Base-by-base conservation (phyloP, 2,797 vertebrate genomes). In the Dallia pectoralis region DNA sequence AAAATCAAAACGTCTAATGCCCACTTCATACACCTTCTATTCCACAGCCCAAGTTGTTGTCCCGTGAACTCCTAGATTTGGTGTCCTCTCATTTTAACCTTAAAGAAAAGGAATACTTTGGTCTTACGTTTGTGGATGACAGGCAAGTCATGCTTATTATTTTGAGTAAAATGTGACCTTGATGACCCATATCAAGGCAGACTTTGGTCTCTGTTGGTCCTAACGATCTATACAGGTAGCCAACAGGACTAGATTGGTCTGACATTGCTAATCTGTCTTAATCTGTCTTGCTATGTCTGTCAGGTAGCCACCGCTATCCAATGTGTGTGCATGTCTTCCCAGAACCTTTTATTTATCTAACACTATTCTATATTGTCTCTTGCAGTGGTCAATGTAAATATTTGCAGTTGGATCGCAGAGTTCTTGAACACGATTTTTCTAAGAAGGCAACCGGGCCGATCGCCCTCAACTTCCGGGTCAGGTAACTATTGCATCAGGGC, bases 41-140 rank as follows among this genome's bases (percentile, higher is more conserved):
- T 68, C 77, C 18, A 70, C 84, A 99, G 98, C 98, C 97, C n/a
- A 99, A 97, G 91, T 96, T 99, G 79, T 91, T 98, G 89, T 96
- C 97, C 33, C 95, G 95, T 49, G 98, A 99, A 80, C 93, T 99
- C 76, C 88, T 99, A 84, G 98, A 99, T 87, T 91, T 99, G 70
- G 98, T 99, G 81, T 97, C 97, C 27, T 99, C 98, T 1, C 98
- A 99, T 87, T 99, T 99, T 91, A 99, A 97, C 91, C 93, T 99
- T 79, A 99, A 99, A 84, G 98, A 99, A 87, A 99, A 99, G 85
- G 97, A 99, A 49, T 99, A 96, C 89, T 99, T 99, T 82, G 97
- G 98, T 77, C 96, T 99, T 66, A 97, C 96, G 0, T 99, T 96
- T 88, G 89, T 91, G 16, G 96, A 98, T 82, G 97, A 99, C 80